Conservation (phyloP, 1,140 invertebrate genomes). For the Hermatobates lingyangjiaoensis region DNA sequence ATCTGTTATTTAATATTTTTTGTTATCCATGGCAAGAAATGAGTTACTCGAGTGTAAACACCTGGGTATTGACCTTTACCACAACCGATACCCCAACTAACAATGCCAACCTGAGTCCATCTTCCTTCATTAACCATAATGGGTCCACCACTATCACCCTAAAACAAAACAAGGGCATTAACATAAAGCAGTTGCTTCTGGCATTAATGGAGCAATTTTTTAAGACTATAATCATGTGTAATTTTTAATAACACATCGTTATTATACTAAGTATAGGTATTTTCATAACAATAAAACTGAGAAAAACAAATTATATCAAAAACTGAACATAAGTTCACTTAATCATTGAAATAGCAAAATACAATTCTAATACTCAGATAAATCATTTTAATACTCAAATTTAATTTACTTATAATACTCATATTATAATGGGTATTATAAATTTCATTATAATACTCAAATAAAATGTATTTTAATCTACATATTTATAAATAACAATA, state of each 20-base stretch:
- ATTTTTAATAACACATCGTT: background rate
- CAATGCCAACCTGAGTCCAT: conserved; percentile 72
- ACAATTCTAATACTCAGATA: too few species aligned
- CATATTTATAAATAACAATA: background rate
- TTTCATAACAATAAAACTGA: background rate
- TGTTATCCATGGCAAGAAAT: conserved; percentile 59
- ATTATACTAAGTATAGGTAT: background rate
- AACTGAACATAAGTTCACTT: too few species aligned
- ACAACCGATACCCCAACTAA: conserved; percentile 86
- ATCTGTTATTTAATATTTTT: conserved; percentile 42
- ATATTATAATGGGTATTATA: too few species aligned
- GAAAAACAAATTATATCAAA: background rate
- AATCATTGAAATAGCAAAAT: too few species aligned
- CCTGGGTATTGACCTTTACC: conserved; percentile 79
- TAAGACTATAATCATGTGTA: background rate
- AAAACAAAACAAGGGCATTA: background rate
- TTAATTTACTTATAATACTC: too few species aligned
- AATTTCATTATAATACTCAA: too few species aligned
- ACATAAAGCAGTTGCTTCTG: background rate
- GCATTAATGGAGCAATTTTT: background rate
- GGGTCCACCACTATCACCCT: conserved; percentile 80
- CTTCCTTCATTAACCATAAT: conserved; percentile 59
- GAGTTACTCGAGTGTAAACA: conserved; percentile 59
- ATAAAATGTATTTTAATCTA: too few species aligned
- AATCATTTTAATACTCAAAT: too few species aligned